phyloP scores from a whole-genome alignment of 2,888 invertebrate species.

The Cephus pygmeus region DNA sequence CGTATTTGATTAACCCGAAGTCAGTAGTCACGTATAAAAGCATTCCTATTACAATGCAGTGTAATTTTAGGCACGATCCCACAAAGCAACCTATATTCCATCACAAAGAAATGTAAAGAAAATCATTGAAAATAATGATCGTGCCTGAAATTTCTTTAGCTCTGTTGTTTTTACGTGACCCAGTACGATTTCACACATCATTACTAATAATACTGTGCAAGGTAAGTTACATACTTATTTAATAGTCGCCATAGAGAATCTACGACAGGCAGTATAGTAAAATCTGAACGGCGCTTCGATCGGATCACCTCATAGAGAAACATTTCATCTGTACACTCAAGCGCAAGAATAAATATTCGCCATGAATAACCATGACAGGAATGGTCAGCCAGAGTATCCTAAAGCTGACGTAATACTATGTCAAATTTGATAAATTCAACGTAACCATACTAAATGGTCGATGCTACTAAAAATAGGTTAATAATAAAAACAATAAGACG shows the following conservation, averaged over 20 bases:
- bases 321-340: constrained; percentile 22
- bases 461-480: background rate
- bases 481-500: background rate
- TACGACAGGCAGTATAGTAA: background rate
- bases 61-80: background rate
- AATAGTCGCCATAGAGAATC: background rate
- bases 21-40: background rate
- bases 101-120: background rate
- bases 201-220: background rate
- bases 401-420: background rate
- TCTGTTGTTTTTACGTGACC: background rate
- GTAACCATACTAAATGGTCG: background rate
- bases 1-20: constrained; percentile 43
- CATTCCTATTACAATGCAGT: background rate
- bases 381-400: background rate
- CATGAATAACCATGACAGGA: constrained; percentile 38
- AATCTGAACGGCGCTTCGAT: background rate
- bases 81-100: background rate
- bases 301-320: constrained; percentile 7
- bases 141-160: background rate
- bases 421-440: background rate
- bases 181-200: background rate
- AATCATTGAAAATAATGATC: background rate
- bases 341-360: constrained; percentile 24
- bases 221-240: constrained; percentile 3